Percentiles rank a stretch among this genome's conserved stretches.
These are phyloP conservation scores for Linnaemya vulpina DNA, from an alignment of 2,888 invertebrate species.

Conservation along the genomic window DNA sequence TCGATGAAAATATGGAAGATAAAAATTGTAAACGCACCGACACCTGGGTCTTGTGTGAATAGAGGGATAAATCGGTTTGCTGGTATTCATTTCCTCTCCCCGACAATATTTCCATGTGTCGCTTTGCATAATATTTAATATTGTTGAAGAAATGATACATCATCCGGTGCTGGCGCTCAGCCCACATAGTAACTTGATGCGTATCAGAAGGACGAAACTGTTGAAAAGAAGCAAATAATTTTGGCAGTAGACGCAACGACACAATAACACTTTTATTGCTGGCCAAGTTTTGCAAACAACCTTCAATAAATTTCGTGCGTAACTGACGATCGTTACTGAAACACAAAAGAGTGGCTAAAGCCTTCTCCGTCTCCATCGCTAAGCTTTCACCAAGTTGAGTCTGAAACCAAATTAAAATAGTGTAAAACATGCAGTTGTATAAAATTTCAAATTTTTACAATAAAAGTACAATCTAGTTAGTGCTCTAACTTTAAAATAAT, in stretches of 20 bases:
- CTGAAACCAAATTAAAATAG: slow-evolving; percentile 82
- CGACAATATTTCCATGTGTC: slow-evolving; percentile 79
- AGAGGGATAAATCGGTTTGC: slow-evolving; percentile 83
- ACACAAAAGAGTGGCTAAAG: slow-evolving; percentile 93
- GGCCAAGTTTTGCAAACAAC: slow-evolving; percentile 94
- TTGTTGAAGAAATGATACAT: slow-evolving; percentile 96
- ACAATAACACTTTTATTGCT: slow-evolving; percentile 95
- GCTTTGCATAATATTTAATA: slow-evolving; percentile 88
- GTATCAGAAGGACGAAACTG: slow-evolving; percentile 94
- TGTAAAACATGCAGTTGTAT: background rate
- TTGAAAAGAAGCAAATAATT: slow-evolving; percentile 95
- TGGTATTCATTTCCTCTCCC: slow-evolving; percentile 75
- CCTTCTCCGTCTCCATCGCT: slow-evolving; percentile 96
- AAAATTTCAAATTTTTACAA: background rate
- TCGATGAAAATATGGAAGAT: slow-evolving; percentile 94
- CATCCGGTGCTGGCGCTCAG: slow-evolving; percentile 95
- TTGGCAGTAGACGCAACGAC: slow-evolving; percentile 93
- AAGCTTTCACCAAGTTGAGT: slow-evolving; percentile 94
- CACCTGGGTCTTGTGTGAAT: slow-evolving; percentile 93
- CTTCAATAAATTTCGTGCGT: slow-evolving; percentile 97
- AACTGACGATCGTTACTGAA: slow-evolving; percentile 95
- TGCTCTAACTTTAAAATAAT: no score
- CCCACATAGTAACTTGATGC: slow-evolving; percentile 95
- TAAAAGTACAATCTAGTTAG: background rate
- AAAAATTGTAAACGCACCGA: slow-evolving; percentile 96